These are phyloP conservation scores for Parotocinclus haroldoi DNA, from an alignment of 2,797 vertebrate species.

Conservation along the genomic window DNA sequence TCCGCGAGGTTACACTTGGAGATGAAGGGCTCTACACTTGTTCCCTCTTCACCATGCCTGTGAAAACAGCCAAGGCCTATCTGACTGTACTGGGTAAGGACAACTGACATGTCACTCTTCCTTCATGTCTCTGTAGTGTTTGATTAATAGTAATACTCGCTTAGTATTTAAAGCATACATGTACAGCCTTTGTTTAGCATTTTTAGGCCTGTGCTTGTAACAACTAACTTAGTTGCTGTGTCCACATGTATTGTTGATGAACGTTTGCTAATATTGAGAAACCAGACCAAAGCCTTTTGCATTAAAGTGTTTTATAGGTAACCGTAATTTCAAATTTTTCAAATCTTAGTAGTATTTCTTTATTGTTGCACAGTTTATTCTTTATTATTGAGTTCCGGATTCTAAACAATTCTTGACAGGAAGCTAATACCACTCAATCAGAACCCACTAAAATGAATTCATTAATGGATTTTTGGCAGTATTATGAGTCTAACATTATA, in stretches of 20 bases:
- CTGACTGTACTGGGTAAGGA: slow-evolving; percentile 92
- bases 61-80: slow-evolving; percentile 96
- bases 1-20: slow-evolving; percentile 86
- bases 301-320: not conserved
- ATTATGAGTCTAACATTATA: slow-evolving; percentile 34
- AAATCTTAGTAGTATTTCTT: slow-evolving; percentile 16
- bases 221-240: not conserved
- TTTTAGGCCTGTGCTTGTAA: not conserved
- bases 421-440: slow-evolving; percentile 35
- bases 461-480: slow-evolving; percentile 45
- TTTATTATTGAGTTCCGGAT: slow-evolving; percentile 27
- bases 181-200: not conserved
- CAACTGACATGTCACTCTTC: not conserved
- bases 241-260: not conserved
- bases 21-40: slow-evolving; percentile 98
- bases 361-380: slow-evolving; percentile 26
- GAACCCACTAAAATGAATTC: slow-evolving; percentile 35
- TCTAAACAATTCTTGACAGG: slow-evolving; percentile 25
- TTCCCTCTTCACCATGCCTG: slow-evolving; percentile 97
- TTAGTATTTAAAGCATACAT: no score
- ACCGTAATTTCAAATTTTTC: slow-evolving; percentile 1
- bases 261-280: not conserved
- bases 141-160: no score
- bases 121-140: not conserved
- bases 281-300: not conserved